Conservation (phyloP, 2,888 invertebrate species). For the Callyntrura sp. region DNA sequence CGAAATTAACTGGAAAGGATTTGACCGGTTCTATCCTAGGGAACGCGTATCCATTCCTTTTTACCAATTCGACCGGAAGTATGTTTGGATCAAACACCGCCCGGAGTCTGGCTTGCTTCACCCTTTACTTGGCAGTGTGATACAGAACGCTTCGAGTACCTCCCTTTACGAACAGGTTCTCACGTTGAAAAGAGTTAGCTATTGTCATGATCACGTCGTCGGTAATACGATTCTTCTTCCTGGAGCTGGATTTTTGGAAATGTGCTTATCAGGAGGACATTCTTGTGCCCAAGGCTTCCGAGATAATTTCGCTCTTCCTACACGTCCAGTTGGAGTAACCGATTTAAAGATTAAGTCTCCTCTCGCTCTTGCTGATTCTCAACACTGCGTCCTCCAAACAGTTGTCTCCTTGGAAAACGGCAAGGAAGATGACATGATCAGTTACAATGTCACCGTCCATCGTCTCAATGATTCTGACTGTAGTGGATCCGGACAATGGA, state of each 20-base stretch:
- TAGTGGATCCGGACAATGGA: slow-evolving; percentile 40
- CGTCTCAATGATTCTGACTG: not conserved
- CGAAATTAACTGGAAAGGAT: slow-evolving; percentile 68
- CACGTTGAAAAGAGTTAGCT: slow-evolving; percentile 13
- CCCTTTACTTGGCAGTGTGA: slow-evolving; percentile 63
- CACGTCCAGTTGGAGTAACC: slow-evolving; percentile 33
- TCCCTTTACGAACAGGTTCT: slow-evolving; percentile 54
- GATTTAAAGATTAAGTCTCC: slow-evolving; percentile 53
- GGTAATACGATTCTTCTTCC: slow-evolving; percentile 66
- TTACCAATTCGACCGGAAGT: slow-evolving; percentile 69
- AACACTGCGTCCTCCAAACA: slow-evolving; percentile 20
- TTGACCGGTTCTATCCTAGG: slow-evolving; percentile 39
- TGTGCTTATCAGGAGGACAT: slow-evolving; percentile 58
- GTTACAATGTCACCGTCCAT: not conserved
- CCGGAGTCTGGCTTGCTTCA: slow-evolving; percentile 16
- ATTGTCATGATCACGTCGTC: slow-evolving; percentile 64
- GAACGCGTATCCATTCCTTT: slow-evolving; percentile 27
- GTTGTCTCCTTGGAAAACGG: not conserved
- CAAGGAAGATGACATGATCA: slow-evolving; percentile 18
- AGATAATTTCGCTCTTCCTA: slow-evolving; percentile 1
- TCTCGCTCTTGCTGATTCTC: slow-evolving; percentile 8
- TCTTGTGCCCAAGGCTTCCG: slow-evolving; percentile 20
- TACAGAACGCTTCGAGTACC: slow-evolving; percentile 18
- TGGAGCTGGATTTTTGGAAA: slow-evolving; percentile 58
- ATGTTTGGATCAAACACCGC: slow-evolving; percentile 59